A percentile compares a stretch with the other conserved stretches of the same genome.
Conservation (phyloP, 2,797 vertebrate species). For the Kryptopterus vitreolus region DNA sequence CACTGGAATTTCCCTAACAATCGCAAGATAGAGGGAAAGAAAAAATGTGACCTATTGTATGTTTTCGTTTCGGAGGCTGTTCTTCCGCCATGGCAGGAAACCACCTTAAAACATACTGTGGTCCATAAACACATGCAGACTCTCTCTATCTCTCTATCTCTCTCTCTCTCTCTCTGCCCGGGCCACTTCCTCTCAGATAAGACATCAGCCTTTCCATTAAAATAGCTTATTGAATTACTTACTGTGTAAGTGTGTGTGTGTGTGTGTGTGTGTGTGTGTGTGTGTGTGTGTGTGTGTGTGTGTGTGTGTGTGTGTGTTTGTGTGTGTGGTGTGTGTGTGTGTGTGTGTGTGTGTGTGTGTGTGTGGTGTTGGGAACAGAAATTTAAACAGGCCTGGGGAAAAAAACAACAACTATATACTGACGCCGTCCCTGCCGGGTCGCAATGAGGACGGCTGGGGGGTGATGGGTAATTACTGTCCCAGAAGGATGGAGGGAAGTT, state of each 20-base stretch:
- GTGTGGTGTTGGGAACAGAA: too few relatives aligned
- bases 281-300: constrained; percentile 9
- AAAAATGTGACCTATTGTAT: not conserved
- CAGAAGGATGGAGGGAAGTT: constrained; percentile 82
- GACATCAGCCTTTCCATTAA: constrained; percentile 43
- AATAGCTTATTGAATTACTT: constrained; percentile 37
- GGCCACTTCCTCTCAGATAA: constrained; percentile 45
- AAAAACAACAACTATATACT: too few relatives aligned
- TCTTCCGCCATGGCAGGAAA: not conserved
- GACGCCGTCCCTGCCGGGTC: constrained; percentile 69
- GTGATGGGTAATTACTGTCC: constrained; percentile 78
- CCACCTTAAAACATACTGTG: not conserved
- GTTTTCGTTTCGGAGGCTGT: not conserved
- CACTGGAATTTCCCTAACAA: not conserved
- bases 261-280: not conserved
- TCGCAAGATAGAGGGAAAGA: not conserved
- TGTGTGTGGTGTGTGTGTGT: too few relatives aligned
- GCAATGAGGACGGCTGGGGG: constrained; percentile 72
- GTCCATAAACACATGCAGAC: not conserved
- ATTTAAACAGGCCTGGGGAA: too few relatives aligned
- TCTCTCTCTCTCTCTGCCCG: not conserved
- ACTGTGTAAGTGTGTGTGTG: constrained; percentile 5
- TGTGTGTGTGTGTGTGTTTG: too few relatives aligned
- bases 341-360: too few relatives aligned
- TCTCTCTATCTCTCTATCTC: not conserved